Percentiles rank a stretch among this genome's conserved stretches.
These are phyloP conservation scores for Lucinisca nassula DNA, from an alignment of 2,888 invertebrate species.

Conservation along the genomic window DNA sequence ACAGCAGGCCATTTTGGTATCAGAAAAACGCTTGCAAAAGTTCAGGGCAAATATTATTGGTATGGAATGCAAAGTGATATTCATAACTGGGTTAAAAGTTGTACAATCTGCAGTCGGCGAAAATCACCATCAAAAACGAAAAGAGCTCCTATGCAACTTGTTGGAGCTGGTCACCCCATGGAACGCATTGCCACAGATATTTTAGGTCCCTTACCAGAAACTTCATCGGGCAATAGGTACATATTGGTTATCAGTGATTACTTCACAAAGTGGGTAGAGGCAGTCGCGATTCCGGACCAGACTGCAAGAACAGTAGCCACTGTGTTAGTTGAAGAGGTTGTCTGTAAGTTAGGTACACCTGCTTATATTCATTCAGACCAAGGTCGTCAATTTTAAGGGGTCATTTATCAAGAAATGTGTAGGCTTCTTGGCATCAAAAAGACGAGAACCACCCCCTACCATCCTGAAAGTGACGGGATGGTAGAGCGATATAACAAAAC, in stretches of 20 bases:
- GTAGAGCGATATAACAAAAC: conserved; percentile 60
- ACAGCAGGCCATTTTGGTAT: conserved; percentile 50
- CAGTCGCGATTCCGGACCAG: conserved; percentile 21
- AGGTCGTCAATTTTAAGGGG: conserved; percentile 53
- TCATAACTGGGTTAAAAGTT: background rate
- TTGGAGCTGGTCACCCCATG: background rate
- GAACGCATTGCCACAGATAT: conserved; percentile 20
- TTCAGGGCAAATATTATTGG: conserved; percentile 26
- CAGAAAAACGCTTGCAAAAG: conserved; percentile 28
- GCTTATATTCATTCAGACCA: conserved; percentile 53
- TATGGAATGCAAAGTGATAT: conserved; percentile 8
- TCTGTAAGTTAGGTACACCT: conserved; percentile 51
- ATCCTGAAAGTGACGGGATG: conserved; percentile 52
- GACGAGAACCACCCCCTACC: conserved; percentile 33
- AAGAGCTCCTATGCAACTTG: background rate
- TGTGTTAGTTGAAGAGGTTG: conserved; percentile 38
- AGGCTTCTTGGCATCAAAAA: conserved; percentile 18
- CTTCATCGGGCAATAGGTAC: conserved; percentile 32
- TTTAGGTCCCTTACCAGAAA: conserved; percentile 28
- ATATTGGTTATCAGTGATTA: conserved; percentile 48
- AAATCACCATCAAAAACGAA: background rate
- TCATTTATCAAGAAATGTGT: conserved; percentile 48
- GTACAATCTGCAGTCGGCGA: background rate
- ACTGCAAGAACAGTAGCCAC: conserved; percentile 40
- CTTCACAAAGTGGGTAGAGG: conserved; percentile 36